Percentiles rank a stretch among this genome's conserved stretches.
phyloP scores from a whole-genome alignment of 2,113 vertebrate genomes.

The Balaenoptera acutorostrata region DNA sequence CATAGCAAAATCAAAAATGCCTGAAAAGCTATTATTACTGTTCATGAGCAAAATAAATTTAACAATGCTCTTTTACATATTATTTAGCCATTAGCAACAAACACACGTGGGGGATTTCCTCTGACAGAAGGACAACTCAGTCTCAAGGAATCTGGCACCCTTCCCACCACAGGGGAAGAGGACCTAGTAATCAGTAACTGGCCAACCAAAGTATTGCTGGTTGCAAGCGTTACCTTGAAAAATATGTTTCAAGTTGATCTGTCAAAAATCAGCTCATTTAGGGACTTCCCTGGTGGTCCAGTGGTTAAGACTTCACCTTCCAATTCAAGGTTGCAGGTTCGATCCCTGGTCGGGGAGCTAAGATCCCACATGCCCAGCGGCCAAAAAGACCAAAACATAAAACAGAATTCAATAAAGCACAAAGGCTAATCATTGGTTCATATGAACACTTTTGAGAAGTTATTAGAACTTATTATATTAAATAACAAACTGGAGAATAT shows the following conservation, averaged over 20 bases:
- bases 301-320: too few relatives aligned
- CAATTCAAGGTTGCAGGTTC: too few relatives aligned
- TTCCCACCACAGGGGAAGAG: neutral
- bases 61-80: neutral
- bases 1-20: neutral
- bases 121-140: neutral
- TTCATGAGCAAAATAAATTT: neutral
- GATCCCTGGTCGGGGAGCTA: too few relatives aligned
- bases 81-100: neutral
- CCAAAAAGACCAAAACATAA: too few relatives aligned
- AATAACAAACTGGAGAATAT: neutral
- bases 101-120: neutral
- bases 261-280: neutral
- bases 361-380: too few relatives aligned
- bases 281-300: too few relatives aligned
- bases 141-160: neutral
- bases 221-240: neutral
- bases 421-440: neutral
- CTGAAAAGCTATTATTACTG: neutral
- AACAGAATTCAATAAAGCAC: neutral
- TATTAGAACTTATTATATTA: neutral
- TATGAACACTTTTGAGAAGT: neutral
- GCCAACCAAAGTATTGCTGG: neutral
- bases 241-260: neutral
- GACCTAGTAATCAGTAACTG: neutral